Evolutionary conservation across 2,113 vertebrate species (phyloP), one percentile per base, ranked within the genome.

Genomic region (Saiga tatarica): DNA sequence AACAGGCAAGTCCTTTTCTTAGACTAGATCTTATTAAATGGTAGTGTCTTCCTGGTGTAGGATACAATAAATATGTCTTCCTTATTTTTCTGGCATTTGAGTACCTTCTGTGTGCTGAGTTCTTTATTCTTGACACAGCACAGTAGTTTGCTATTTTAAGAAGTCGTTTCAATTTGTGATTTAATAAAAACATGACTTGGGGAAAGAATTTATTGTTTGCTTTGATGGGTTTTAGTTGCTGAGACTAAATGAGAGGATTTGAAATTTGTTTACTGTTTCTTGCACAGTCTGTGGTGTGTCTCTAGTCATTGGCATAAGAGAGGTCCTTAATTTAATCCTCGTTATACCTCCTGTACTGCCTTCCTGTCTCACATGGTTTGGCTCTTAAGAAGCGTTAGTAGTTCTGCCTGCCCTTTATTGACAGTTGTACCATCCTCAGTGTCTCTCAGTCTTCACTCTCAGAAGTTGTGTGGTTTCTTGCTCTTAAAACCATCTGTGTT

Each of bases 31-130:
- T 97, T 88, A 25, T 95, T 83, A 71, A 36, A 81, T 93, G 47
- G 7, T 84, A 83, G n/a, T 62, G 64, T 11, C 13, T 84, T 93
- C 16, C 13, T 78, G 9, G 36, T 84, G 17, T 19, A 76, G 36
- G 33, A 25, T 91, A 60, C 21, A 39, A 2, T 76, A 36, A 60
- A 42, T 87, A n/a, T 89, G 62, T 71, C 36, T 28, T 93, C 17
- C 78, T 52, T 81, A 30, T 83, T 97, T 91, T 95, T 91, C 30
- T 95, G 87, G n/a, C 30, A 79, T 93, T 93, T 82, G 45, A 62
- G 3, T 87, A 57, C 23, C 19, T 89, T 39, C 2, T 91, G 1
- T 79, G 26, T 92, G 14, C 33, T n/a, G 55, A 59, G 47, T 92
- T 92, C 52, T 97, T 89, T 83, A 55, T 79, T 96, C 47, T 94